phyloP scores from a whole-genome alignment of 53 echinoderm and acorn worm genomes.

The Actinopyga echinites region DNA sequence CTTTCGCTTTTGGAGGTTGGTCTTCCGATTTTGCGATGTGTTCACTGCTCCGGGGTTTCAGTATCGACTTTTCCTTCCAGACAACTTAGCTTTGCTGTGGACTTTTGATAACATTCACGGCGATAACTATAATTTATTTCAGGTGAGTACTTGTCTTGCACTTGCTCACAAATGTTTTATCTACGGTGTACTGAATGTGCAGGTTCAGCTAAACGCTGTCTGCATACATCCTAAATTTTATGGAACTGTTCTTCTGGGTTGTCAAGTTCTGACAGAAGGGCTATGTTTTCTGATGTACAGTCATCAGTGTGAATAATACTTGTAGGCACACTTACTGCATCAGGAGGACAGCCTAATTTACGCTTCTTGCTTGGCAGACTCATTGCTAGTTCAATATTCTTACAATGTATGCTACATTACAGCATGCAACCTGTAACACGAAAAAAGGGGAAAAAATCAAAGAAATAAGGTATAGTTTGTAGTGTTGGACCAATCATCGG shows the following conservation, averaged over 20 bases:
- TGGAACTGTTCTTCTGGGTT: slow-evolving; percentile 8
- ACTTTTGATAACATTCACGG: slow-evolving; percentile 48
- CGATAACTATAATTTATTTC: slow-evolving; percentile 38
- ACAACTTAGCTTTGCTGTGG: slow-evolving; percentile 46
- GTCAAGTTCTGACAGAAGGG: not conserved
- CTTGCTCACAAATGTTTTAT: slow-evolving; percentile 26
- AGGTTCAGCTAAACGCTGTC: slow-evolving; percentile 41
- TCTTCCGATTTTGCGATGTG: not conserved
- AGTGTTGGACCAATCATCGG: not conserved
- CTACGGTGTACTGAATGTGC: slow-evolving; percentile 12
- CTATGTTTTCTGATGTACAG: slow-evolving; percentile 1
- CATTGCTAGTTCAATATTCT: not conserved
- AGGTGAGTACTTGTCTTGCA: slow-evolving; percentile 9
- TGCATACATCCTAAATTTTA: slow-evolving; percentile 27
- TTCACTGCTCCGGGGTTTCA: not conserved
- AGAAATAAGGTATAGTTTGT: not conserved
- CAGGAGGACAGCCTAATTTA: not conserved
- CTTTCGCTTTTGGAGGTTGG: not conserved
- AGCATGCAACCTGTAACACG: not conserved
- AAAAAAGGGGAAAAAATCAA: not conserved
- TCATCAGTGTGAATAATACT: not conserved
- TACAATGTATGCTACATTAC: not conserved
- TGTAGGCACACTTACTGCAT: not conserved
- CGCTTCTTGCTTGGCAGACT: slow-evolving; percentile 5
- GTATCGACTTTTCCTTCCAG: not conserved